These are phyloP conservation scores for Ondatra zibethicus DNA, from an alignment of 2,113 vertebrate genomes.

Conservation along the genomic window DNA sequence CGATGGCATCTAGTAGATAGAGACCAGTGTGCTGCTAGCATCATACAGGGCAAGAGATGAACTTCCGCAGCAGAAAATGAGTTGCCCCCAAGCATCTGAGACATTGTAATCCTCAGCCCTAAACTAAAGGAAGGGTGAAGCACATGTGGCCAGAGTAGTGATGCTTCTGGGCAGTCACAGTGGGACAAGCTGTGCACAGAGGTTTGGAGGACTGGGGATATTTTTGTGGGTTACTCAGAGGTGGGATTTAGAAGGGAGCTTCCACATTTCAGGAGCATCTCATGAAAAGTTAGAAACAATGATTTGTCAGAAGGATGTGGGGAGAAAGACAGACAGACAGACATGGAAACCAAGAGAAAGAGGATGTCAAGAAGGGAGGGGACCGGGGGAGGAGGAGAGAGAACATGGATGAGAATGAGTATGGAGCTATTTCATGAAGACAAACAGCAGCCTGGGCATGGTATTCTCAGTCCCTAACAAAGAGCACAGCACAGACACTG, in stretches of 20 bases:
- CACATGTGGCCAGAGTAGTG: too few relatives aligned
- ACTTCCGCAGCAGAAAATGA: not conserved
- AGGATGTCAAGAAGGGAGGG: too few relatives aligned
- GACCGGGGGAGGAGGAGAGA: not conserved
- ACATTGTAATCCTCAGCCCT: not conserved
- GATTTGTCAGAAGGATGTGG: not conserved
- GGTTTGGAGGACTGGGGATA: not conserved
- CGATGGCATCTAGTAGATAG: not conserved
- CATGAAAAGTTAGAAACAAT: not conserved
- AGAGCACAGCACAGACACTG: rapidly evolving
- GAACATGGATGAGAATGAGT: not conserved
- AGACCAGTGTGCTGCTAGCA: not conserved
- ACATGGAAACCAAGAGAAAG: not conserved
- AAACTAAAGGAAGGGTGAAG: not conserved
- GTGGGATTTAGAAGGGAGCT: too few relatives aligned
- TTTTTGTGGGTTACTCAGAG: not conserved
- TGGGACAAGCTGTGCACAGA: not conserved
- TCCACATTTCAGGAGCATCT: not conserved
- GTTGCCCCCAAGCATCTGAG: not conserved
- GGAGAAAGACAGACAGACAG: not conserved
- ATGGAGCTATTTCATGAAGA: not conserved
- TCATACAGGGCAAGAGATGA: too few relatives aligned
- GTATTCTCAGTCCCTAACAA: rapidly evolving
- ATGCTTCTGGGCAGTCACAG: not conserved
- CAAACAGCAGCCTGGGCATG: too few relatives aligned